Percentiles rank a stretch among this genome's conserved stretches.
Conservation (phyloP, 2,113 vertebrate genomes). For the Hystrix brachyura region DNA sequence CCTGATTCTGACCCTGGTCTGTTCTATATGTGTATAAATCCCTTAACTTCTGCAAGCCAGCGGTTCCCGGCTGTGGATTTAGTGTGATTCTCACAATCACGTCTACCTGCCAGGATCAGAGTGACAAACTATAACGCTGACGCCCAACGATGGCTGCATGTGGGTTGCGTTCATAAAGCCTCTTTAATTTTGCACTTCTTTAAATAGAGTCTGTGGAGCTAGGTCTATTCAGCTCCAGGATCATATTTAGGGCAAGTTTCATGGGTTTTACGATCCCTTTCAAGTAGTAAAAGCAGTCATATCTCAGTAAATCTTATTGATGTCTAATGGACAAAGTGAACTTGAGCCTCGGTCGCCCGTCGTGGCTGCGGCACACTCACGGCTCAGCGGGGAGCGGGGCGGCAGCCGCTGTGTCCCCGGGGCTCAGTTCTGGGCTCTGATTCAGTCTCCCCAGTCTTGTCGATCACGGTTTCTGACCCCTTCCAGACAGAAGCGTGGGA, state of each 20-base stretch:
- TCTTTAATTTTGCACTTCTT: neutral
- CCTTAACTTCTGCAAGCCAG: neutral
- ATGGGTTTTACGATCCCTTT: neutral
- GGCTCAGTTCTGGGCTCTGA: neutral
- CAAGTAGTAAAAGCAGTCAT: slow-evolving; percentile 40
- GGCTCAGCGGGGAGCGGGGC: neutral
- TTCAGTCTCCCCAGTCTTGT: neutral
- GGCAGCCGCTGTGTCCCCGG: neutral
- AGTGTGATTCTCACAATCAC: neutral
- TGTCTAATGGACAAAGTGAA: neutral
- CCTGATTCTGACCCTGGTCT: neutral
- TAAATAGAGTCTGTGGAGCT: neutral
- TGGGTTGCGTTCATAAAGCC: neutral
- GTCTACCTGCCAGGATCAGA: neutral
- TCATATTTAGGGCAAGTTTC: neutral
- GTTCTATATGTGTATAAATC: neutral
- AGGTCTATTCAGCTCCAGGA: neutral
- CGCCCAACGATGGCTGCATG: neutral
- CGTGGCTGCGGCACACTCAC: neutral
- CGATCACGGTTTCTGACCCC: neutral
- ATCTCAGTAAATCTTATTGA: neutral
- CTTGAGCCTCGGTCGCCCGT: neutral
- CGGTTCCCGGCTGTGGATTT: neutral
- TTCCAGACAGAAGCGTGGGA: neutral
- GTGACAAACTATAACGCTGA: neutral